A percentile compares a stretch with the other conserved stretches of the same genome.
phyloP scores from a whole-genome alignment of 2,888 invertebrate species.

The Nephrotoma flavescens region DNA sequence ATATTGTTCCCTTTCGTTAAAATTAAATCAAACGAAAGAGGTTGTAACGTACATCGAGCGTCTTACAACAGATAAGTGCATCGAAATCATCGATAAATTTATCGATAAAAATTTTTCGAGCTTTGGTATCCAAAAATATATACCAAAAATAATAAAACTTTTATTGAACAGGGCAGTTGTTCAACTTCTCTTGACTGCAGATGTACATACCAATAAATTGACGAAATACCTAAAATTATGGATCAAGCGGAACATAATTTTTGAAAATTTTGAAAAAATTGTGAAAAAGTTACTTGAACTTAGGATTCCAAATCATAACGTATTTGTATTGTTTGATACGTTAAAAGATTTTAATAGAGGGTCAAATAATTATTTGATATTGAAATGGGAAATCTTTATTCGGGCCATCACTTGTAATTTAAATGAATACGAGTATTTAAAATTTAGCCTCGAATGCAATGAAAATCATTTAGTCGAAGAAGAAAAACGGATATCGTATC shows the following conservation, averaged over 20 bases:
- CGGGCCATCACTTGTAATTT: conserved; percentile 44
- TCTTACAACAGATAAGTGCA: not conserved
- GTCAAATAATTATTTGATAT: not conserved
- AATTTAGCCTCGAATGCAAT: conserved; percentile 23
- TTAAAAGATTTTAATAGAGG: not conserved
- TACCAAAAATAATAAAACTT: not conserved
- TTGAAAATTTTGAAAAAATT: not conserved
- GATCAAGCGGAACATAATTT: not conserved
- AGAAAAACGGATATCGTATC: conserved; percentile 33
- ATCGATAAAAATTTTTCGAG: not conserved
- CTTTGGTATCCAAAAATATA: not conserved
- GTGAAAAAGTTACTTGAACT: not conserved
- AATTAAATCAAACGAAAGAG: not conserved
- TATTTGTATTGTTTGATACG: not conserved
- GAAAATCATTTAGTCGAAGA: conserved; percentile 35
- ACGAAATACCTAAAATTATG: not conserved
- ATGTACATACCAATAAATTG: not conserved
- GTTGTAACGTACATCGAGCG: not conserved
- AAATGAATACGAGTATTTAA: conserved; percentile 43
- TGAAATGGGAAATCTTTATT: conserved; percentile 36
- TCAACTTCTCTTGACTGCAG: not conserved
- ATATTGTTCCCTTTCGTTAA: not conserved
- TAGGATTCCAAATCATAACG: not conserved
- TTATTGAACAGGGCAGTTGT: not conserved
- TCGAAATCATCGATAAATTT: not conserved